Evolutionary conservation across 2,888 invertebrate species (phyloP), one percentile per base, ranked within the genome.

Genomic region (Thera britannica): DNA sequence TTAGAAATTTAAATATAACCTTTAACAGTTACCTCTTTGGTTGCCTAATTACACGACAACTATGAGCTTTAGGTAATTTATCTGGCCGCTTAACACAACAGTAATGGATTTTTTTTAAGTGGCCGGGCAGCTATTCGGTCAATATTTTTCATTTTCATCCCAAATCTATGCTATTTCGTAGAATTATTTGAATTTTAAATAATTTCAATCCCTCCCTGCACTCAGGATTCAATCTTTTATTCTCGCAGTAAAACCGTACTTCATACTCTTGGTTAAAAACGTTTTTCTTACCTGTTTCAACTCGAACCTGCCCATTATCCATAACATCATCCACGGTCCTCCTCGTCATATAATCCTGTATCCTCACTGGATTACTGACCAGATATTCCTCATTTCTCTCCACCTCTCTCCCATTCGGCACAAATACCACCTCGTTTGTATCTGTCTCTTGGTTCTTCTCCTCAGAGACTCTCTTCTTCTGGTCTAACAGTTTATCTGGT

Each of bases 351-450:
- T 83, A 3, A 65, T 84, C 83, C 0, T 73, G 70, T 0, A 85
- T 48, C 2, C 54, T 79, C 0, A 79, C 23, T 0, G 57, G 67
- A 7, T 73, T 71, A 1, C 73, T 69, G 1, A 66, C 62, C 1
- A 77, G 9, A 65, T 74, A 72, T 0, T 68, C 64, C 0, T 68
- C 67, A 7, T 81, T 77, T 0, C 81, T 71, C 0, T 67, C 63
- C 0, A 77, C 72, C 38, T 72, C 73, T 35, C 65, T 75, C 0
- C 83, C 81, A 58, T 90, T 88, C 0, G 90, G 91, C 2, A 91
- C 70, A 51, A 91, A 91, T 0, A 90, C 65, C 0, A 90, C 81
- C 44, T 77, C 77, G 0, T 84, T 83, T 23, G 69, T 66, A 0
- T 59, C 55, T 61, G 35, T 59, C 11, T 62, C 62, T 52, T 52